Evolutionary conservation across 92 coral and sea anemone species (phyloP).

Genomic region (Parazoanthus swiftii): DNA sequence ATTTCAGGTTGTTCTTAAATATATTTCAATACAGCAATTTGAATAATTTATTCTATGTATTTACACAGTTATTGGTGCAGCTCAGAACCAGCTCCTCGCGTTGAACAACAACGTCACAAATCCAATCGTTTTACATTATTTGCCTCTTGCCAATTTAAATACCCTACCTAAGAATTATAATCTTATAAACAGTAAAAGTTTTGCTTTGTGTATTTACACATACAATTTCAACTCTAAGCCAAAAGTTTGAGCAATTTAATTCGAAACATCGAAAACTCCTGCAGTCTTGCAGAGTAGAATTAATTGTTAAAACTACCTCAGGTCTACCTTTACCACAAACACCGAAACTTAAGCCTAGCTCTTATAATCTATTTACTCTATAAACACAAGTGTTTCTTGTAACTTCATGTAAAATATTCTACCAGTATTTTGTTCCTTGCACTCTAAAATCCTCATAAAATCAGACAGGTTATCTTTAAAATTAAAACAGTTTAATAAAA

Average conservation of each 20-base stretch:
- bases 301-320: not conserved
- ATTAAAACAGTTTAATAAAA: not conserved
- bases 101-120: not conserved
- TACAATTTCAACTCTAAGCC: not conserved
- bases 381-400: not conserved
- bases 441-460: not conserved
- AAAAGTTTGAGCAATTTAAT: not conserved
- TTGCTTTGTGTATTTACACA: not conserved
- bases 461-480: not conserved
- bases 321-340: not conserved
- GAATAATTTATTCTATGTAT: slow-evolving; percentile 19
- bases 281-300: too few relatives aligned
- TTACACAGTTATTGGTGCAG: slow-evolving; percentile 10
- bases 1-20: slow-evolving; percentile 24
- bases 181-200: not conserved
- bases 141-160: slow-evolving; percentile 9
- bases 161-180: slow-evolving; percentile 32
- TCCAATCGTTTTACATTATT: not conserved
- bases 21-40: slow-evolving; percentile 19
- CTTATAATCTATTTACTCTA: not conserved
- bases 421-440: not conserved
- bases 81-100: not conserved
- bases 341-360: not conserved
- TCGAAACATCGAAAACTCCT: not conserved
- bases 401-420: not conserved